Conservation (phyloP, 1,140 invertebrate species). For the Liolophura sinensis region DNA sequence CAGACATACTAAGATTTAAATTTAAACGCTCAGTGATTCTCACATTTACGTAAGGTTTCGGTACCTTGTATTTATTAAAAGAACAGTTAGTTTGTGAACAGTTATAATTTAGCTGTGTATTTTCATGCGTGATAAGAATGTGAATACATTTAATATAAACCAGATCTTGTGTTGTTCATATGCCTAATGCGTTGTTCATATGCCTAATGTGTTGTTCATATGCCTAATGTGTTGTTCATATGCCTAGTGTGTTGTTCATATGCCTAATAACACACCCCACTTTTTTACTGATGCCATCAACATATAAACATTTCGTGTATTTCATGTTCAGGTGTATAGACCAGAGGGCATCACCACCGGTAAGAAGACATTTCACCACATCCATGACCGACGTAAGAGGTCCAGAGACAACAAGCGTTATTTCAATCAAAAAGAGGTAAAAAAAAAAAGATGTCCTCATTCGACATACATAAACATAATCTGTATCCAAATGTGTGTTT, state of each 20-base stretch:
- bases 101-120: too few relatives aligned
- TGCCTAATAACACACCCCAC: too few relatives aligned
- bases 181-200: too few relatives aligned
- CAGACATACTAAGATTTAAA: too few relatives aligned
- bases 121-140: background rate
- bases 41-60: too few relatives aligned
- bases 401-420: slow-evolving; percentile 42
- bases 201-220: too few relatives aligned
- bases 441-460: background rate
- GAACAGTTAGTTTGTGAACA: too few relatives aligned
- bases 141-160: background rate
- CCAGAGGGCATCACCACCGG: slow-evolving; percentile 60
- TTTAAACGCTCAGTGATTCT: too few relatives aligned
- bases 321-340: slow-evolving; percentile 31
- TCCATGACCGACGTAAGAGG: slow-evolving; percentile 41
- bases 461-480: too few relatives aligned
- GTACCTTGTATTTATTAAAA: too few relatives aligned
- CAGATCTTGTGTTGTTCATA: background rate
- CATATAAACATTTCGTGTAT: background rate
- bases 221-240: too few relatives aligned
- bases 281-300: background rate
- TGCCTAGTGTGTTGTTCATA: too few relatives aligned
- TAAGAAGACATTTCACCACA: slow-evolving; percentile 45
- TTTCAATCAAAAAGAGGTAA: slow-evolving; percentile 48
- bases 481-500: background rate